A percentile compares a stretch with the other conserved stretches of the same genome.
phyloP scores from a whole-genome alignment of 1,140 invertebrate species.

The Xylocopa sonorina region DNA sequence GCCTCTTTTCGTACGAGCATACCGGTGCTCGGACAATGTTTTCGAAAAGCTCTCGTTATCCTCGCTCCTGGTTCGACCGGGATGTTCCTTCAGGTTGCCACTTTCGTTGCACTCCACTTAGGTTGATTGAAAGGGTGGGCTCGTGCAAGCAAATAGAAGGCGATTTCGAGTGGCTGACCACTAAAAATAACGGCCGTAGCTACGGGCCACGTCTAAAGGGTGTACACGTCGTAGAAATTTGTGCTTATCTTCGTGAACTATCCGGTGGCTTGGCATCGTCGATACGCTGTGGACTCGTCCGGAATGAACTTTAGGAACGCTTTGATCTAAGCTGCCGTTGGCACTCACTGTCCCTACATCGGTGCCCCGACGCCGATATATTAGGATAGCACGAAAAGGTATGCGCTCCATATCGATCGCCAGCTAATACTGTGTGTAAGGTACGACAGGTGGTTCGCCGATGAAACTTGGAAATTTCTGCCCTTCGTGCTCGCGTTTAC shows the following conservation, averaged over 20 bases:
- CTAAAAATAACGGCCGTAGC: conserved; percentile 54
- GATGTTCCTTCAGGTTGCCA: conserved; percentile 14
- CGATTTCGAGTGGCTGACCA: conserved; percentile 43
- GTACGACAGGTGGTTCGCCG: conserved; percentile 33
- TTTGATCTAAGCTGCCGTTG: conserved; percentile 64
- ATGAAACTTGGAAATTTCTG: conserved; percentile 44
- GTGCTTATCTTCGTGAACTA: conserved; percentile 49
- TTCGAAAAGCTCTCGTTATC: conserved; percentile 39
- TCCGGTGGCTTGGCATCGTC: conserved; percentile 57
- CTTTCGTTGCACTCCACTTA: conserved; percentile 36
- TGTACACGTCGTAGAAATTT: conserved; percentile 24
- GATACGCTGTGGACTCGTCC: conserved; percentile 61
- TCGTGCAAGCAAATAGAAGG: conserved; percentile 12
- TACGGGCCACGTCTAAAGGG: not conserved
- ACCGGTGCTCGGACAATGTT: conserved; percentile 31
- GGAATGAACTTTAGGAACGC: conserved; percentile 71
- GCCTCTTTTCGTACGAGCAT: conserved; percentile 1
- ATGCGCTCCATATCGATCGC: conserved; percentile 31
- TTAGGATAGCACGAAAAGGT: conserved; percentile 34
- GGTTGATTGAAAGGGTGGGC: conserved; percentile 31
- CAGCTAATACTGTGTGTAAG: conserved; percentile 24
- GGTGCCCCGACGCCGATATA: conserved; percentile 41
- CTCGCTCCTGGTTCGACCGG: conserved; percentile 1
- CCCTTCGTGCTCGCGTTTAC: not conserved
- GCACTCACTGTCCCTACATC: conserved; percentile 41